Conservation (phyloP, 2,888 invertebrate species). For the Ischnura elegans region DNA sequence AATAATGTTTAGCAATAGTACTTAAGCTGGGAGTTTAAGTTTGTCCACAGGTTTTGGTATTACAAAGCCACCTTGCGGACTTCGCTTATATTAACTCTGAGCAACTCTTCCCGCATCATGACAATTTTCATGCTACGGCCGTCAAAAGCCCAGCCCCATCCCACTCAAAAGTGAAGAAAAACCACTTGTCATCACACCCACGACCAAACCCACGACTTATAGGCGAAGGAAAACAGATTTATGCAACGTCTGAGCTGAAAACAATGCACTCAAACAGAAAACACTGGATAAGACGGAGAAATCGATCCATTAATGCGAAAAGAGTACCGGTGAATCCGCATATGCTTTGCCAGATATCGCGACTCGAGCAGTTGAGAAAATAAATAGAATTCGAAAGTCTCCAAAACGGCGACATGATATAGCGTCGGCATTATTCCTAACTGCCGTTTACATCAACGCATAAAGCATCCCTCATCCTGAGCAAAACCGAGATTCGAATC, state of each 20-base stretch:
- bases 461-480: background rate
- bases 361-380: background rate
- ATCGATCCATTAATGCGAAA: background rate
- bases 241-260: background rate
- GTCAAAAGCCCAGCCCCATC: background rate
- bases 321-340: background rate
- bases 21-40: no score
- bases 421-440: background rate
- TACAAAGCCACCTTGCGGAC: no score
- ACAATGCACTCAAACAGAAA: background rate
- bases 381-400: background rate
- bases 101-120: no score
- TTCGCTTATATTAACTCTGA: no score
- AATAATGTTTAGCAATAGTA: no score
- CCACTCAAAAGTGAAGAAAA: background rate
- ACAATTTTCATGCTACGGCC: no score
- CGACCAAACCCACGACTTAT: no score
- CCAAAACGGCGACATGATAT: background rate
- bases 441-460: background rate
- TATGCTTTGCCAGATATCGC: background rate
- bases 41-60: no score
- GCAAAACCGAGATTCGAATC: background rate
- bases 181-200: background rate
- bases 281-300: background rate
- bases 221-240: no score